These are phyloP conservation scores for Rhinella marina DNA, from an alignment of 2,797 vertebrate species.

Conservation along the genomic window DNA sequence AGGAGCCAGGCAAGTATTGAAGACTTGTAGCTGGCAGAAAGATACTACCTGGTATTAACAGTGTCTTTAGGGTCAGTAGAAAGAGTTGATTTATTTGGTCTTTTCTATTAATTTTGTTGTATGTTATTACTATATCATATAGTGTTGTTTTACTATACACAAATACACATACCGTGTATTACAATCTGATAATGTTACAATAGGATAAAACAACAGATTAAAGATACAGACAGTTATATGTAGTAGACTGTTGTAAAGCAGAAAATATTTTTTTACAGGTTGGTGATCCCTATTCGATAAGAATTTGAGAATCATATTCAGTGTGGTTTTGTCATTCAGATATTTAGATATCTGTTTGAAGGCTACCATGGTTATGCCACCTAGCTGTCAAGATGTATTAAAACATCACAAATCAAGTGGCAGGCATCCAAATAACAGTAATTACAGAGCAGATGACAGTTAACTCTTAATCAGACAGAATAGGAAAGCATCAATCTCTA, in stretches of 20 bases:
- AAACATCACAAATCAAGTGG: slow-evolving; percentile 11
- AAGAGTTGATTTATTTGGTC: neutral
- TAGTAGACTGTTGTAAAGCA: neutral
- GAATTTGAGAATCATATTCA: neutral
- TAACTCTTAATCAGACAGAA: neutral
- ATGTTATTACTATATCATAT: neutral
- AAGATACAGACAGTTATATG: neutral
- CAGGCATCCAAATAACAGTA: neutral
- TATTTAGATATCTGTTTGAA: neutral
- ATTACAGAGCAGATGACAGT: neutral
- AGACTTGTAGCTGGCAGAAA: neutral
- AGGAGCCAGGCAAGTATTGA: neutral
- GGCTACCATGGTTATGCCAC: slow-evolving; percentile 3
- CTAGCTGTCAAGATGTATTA: neutral
- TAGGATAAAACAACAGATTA: neutral
- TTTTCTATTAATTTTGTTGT: neutral
- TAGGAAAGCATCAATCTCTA: neutral
- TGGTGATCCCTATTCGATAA: neutral
- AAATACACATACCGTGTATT: neutral
- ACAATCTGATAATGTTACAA: neutral
- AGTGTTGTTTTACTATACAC: neutral
- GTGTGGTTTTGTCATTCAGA: neutral
- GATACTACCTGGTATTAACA: slow-evolving; percentile 25
- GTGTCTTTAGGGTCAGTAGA: slow-evolving; percentile 17
- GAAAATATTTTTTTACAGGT: neutral